Evolutionary conservation across 2,888 invertebrate genomes (phyloP), one percentile per base, ranked within the genome.

Genomic region (Zygothrica quintamaculata): DNA sequence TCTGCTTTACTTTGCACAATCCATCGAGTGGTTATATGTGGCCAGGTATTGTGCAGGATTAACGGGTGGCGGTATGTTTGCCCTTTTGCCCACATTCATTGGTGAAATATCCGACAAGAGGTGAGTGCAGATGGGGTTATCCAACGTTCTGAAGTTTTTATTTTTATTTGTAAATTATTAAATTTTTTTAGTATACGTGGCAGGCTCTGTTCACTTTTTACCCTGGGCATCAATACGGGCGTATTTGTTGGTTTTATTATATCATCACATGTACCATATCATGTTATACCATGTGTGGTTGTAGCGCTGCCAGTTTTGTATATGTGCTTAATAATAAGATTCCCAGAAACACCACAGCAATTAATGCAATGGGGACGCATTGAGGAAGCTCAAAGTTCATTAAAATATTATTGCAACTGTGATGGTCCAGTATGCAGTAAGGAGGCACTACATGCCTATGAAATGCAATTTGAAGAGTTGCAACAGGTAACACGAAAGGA

Each of bases 101-200:
- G 84, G 90, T 0, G 91, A 91, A 84, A 91, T 91, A 16, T 77
- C 91, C 0, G 88, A 90, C 61, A 81, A 82, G 18, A 81, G 76
- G 91, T 90, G 64, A 85, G 88, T 77, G 50, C 4, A 1, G n/a
- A n/a, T n/a, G n/a, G 33, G 0, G 1, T 11, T 15, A n/a, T 3
- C 26, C 26, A 26, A 8, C 26, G 26, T 6, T 26, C 26, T n/a
- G n/a, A n/a, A n/a, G n/a, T n/a, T n/a, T n/a, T n/a, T n/a, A n/a
- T 26, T 26, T 6, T 26, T 26, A 8, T 6, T 26, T 26, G 26
- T 4, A 26, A 26, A 6, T 4, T 6, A 26, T 26, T 26, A 8
- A 26, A 26, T 8, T 77, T 9, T 39, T 11, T 0, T 50, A 90
- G 89, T 16, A 77, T 90, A 12, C 89, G 90, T 1, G 90, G 90